Evolutionary conservation across 2,113 vertebrate species (phyloP).

Genomic region (Vulpes lagopus): DNA sequence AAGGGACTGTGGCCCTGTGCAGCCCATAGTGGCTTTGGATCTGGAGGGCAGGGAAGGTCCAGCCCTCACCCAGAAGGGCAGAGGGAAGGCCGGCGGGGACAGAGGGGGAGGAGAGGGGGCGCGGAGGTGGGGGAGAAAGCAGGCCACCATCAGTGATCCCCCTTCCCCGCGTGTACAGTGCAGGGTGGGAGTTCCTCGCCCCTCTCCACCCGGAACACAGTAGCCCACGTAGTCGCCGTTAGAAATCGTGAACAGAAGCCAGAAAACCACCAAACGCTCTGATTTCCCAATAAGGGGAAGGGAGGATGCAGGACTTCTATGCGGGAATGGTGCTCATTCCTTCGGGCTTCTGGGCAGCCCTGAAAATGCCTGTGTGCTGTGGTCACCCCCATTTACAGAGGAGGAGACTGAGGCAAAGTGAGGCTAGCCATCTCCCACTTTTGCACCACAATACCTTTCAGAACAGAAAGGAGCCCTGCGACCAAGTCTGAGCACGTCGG

Average conservation of each 20-base stretch:
- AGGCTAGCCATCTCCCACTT: neutral
- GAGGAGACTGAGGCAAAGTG: neutral
- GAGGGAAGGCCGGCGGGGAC: accelerated
- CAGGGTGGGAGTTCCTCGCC: neutral
- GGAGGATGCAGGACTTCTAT: neutral
- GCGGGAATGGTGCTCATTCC: accelerated
- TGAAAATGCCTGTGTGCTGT: neutral
- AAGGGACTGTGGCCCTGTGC: neutral
- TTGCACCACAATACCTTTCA: neutral
- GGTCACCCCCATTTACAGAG: neutral
- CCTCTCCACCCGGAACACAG: neutral
- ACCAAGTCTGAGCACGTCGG: neutral
- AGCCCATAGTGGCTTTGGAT: neutral
- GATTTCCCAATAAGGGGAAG: neutral
- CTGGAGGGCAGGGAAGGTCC: neutral
- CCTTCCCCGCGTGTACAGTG: accelerated
- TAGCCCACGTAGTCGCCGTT: neutral
- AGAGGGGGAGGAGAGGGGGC: neutral
- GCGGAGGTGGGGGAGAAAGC: too few species aligned
- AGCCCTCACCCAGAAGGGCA: neutral
- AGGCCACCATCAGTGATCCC: neutral
- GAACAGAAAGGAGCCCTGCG: neutral
- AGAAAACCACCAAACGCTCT: neutral
- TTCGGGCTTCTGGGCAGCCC: neutral
- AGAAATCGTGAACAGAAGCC: neutral